These are phyloP conservation scores for Molossus molossus DNA, from an alignment of 2,797 vertebrate genomes.

Conservation along the genomic window DNA sequence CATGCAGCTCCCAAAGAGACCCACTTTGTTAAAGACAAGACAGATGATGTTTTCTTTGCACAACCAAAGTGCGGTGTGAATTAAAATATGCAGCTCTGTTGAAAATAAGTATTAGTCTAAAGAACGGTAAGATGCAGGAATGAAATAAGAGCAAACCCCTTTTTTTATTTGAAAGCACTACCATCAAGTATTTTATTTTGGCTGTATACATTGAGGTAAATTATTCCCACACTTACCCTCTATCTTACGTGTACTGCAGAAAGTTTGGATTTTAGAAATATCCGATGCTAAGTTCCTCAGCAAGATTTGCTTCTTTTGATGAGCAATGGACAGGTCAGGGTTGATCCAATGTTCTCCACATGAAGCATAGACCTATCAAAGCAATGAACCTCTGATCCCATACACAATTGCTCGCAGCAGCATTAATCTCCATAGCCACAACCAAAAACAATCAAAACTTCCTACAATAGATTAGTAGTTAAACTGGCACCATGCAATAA, in stretches of 20 bases:
- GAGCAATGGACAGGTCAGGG: constrained; percentile 74
- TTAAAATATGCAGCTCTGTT: not conserved
- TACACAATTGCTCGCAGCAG: not conserved
- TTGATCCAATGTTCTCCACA: constrained; percentile 86
- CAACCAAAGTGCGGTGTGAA: not conserved
- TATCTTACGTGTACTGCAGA: constrained; percentile 77
- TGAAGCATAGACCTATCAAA: constrained; percentile 86
- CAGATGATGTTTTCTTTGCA: not conserved
- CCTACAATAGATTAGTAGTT: not conserved
- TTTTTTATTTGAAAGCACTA: not conserved
- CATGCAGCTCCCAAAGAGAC: not conserved
- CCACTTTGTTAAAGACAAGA: constrained; percentile 1
- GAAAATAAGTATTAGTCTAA: not conserved
- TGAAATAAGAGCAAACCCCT: not conserved
- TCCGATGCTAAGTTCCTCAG: constrained; percentile 84
- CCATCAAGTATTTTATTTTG: not conserved
- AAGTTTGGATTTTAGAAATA: constrained; percentile 84
- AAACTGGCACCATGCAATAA: not conserved
- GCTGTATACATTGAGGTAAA: not conserved
- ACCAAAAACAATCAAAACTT: not conserved
- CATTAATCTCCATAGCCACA: not conserved
- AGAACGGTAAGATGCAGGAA: not conserved
- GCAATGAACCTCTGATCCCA: not conserved
- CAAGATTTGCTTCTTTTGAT: constrained; percentile 84
- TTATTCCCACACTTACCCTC: constrained; percentile 81